Percentiles rank a stretch among this genome's conserved stretches.
These are phyloP conservation scores for Drosophila leontia DNA, from an alignment of 1,140 invertebrate genomes.

Conservation along the genomic window DNA sequence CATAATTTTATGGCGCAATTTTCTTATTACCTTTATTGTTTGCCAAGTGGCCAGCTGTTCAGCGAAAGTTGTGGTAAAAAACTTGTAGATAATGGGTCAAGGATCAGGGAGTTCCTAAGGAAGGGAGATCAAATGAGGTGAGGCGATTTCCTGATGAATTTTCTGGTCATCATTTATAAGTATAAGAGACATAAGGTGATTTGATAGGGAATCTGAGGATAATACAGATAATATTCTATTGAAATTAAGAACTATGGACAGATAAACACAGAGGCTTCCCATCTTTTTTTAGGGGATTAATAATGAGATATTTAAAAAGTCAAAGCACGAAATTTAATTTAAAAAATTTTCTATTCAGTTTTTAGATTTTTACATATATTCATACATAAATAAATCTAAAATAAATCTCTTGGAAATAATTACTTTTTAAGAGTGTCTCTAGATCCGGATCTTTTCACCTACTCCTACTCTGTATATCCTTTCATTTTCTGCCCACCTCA, in stretches of 20 bases:
- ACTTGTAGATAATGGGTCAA: slow-evolving; percentile 31
- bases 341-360: neutral
- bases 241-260: no score
- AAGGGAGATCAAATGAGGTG: neutral
- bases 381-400: neutral
- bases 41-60: slow-evolving; percentile 22
- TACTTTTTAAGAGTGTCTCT: neutral
- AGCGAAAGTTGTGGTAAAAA: slow-evolving; percentile 15
- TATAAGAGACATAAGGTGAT: no score
- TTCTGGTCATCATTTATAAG: slow-evolving; percentile 8
- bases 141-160: slow-evolving; percentile 1
- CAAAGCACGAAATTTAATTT: neutral
- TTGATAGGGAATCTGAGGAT: neutral
- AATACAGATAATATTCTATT: neutral
- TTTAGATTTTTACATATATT: neutral
- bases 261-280: no score
- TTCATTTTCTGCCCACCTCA: slow-evolving; percentile 13
- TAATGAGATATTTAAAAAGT: neutral
- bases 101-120: neutral
- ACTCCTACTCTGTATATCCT: neutral
- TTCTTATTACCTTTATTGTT: slow-evolving; percentile 32
- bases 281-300: neutral
- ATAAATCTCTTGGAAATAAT: neutral
- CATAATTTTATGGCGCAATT: slow-evolving; percentile 63
- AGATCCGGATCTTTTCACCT: neutral